Evolutionary conservation across 2,797 vertebrate species (phyloP), one percentile per base, ranked within the genome.

Genomic region (Ambastaia sidthimunki): DNA sequence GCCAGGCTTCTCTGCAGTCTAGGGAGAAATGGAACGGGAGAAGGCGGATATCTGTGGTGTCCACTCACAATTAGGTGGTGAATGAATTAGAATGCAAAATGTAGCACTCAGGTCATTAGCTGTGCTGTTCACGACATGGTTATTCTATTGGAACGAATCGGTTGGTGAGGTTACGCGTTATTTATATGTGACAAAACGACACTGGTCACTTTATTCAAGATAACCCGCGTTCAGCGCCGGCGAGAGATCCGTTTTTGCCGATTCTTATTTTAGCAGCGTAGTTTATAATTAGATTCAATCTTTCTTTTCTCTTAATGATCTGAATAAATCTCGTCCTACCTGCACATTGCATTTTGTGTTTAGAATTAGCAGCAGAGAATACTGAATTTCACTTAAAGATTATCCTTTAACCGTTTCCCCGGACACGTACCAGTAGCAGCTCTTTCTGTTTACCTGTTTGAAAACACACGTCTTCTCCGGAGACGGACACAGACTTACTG

Each of bases 21-120:
- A 62, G 79, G 25, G 80, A 80, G 80, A 73, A 62, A 68, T 37
- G 77, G 67, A 74, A 67, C 63, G 74, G 71, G 77, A 78, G 75
- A 80, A 69, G 81, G 82, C 65, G 66, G 74, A 65, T 76, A 81
- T 82, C 80, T 84, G 74, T 82, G 81, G 77, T 83, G 84, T 86
- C 85, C 85, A 86, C 81, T 86, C 76, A 76, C 83, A 78, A 86
- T 83, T 83, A 83, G 83, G 78, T 62, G 57, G 67, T 66, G 78
- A 76, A 82, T 83, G 83, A 84, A 84, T 83, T 86, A 84, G 76
- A 77, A 80, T 69, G 74, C 55, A 60, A 73, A 74, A 70, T 66
- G 71, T 76, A 59, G 18, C 67, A 77, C 74, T 81, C 82, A 15
- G 65, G 72, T 76, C 82, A 76, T 72, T 83, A 76, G 73, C 66